Conservation (phyloP, 2,888 invertebrate species). For the Agonopterix alstromeriana region DNA sequence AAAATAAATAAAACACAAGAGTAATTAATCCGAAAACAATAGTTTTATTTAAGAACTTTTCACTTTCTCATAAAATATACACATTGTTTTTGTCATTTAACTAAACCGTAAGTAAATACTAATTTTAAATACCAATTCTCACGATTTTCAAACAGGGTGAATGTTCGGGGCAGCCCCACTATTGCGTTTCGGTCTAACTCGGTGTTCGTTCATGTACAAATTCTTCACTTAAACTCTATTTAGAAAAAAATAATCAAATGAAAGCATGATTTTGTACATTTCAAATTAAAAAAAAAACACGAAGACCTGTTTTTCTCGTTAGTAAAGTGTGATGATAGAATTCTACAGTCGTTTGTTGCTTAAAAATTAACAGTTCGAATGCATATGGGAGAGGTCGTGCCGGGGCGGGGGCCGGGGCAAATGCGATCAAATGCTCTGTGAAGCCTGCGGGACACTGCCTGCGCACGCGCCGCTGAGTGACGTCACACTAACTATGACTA, state of each 20-base stretch:
- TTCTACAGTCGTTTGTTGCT: slow-evolving; percentile 69
- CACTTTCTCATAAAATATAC: slow-evolving; percentile 77
- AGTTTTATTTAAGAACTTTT: slow-evolving; percentile 77
- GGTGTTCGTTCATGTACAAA: slow-evolving; percentile 66
- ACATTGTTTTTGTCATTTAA: slow-evolving; percentile 77
- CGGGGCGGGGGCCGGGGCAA: slow-evolving; percentile 19
- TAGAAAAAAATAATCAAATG: slow-evolving; percentile 66
- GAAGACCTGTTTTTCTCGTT: slow-evolving; percentile 51
- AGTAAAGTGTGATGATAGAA: slow-evolving; percentile 72
- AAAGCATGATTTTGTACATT: slow-evolving; percentile 76
- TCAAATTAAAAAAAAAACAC: slow-evolving; percentile 59
- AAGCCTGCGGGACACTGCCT: neutral
- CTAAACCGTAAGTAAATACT: slow-evolving; percentile 77
- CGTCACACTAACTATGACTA: too few species aligned
- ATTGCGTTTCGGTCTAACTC: slow-evolving; percentile 40
- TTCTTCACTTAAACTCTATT: slow-evolving; percentile 68
- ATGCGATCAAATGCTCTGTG: slow-evolving; percentile 52
- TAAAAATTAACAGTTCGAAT: slow-evolving; percentile 66
- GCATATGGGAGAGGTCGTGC: slow-evolving; percentile 22
- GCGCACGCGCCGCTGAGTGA: neutral
- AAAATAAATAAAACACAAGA: slow-evolving; percentile 63
- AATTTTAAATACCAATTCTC: slow-evolving; percentile 75
- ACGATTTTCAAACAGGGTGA: slow-evolving; percentile 55
- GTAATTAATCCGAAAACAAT: slow-evolving; percentile 76
- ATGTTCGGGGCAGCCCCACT: slow-evolving; percentile 32